A percentile compares a stretch with the other conserved stretches of the same genome.
Evolutionary conservation across 2,888 invertebrate species (phyloP).

Genomic region (Agriopis leucophaearia): DNA sequence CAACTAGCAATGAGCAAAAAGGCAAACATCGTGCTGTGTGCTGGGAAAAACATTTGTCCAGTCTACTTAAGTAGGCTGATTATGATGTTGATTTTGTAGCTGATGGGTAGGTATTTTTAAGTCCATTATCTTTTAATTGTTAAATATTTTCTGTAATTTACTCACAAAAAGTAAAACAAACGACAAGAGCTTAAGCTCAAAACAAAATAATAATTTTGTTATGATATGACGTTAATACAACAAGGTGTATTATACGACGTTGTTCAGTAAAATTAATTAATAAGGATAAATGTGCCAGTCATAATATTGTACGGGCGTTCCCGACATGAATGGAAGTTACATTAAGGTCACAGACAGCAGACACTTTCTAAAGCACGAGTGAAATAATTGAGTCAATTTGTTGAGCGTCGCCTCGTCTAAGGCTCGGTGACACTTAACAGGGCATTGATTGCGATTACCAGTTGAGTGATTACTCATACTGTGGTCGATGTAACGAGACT

Average conservation of each 20-base stretch:
- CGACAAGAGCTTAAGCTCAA: constrained; percentile 15
- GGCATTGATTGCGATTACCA: constrained; percentile 52
- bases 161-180: constrained; percentile 18
- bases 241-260: constrained; percentile 25
- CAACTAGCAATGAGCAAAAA: too few relatives aligned
- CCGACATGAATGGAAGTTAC: constrained; percentile 67
- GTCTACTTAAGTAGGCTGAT: neutral
- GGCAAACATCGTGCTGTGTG: too few relatives aligned
- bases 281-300: constrained; percentile 50
- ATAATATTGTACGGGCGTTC: constrained; percentile 57
- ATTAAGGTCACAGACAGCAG: constrained; percentile 69
- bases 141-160: neutral
- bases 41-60: too few relatives aligned
- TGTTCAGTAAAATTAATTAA: constrained; percentile 44
- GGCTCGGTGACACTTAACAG: constrained; percentile 65
- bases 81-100: neutral
- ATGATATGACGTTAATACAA: constrained; percentile 14
- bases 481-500: constrained; percentile 39
- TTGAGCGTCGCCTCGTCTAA: constrained; percentile 64
- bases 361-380: constrained; percentile 53
- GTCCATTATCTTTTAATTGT: neutral
- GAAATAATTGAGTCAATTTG: constrained; percentile 76
- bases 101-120: neutral
- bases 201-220: constrained; percentile 13
- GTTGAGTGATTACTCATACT: constrained; percentile 46